Base-by-base conservation (phyloP, 2,797 vertebrate species). In the Pogoniulus pusillus region DNA sequence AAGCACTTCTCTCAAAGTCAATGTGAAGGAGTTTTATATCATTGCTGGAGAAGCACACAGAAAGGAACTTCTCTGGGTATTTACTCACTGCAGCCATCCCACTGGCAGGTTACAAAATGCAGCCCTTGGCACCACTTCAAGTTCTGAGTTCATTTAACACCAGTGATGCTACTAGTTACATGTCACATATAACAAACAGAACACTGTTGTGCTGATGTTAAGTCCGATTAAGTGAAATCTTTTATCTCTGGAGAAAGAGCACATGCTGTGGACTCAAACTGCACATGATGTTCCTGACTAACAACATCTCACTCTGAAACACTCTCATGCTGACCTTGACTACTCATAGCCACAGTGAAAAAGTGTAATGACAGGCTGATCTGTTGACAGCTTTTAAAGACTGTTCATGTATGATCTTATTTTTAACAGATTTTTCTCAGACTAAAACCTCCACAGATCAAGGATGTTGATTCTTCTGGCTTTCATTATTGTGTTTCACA, bases 381-480 rank as follows among this genome's bases (percentile, higher is more conserved):
- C 27, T n/a, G 19, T 26, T 82, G 49, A 11, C 29, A 72, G 39
- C 55, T 85, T 51, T 45, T 85, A 47, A 85, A 74, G 43, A 65
- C 54, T 54, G 14, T 58, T 84, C 58, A 12, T 73, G 7, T 45
- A 26, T 57, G 63, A 27, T 79, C 27, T 90, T 90, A n/a, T 66
- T 68, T 71, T 96, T 76, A 89, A 41, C 94, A 73, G 94, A 60
- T 76, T 86, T 55, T 16, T 82, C 89, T 85, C 75, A 35, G 45
- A 58, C 92, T 94, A 27, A 82, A 70, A 41, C 60, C 51, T 76
- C 16, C 35, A 62, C 79, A 7, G 69, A 57, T 83, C 78, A 82
- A 98, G 96, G 96, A 99, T 99, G 99, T 96, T 99, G 98, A 97
- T 99, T 94, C 97, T 99, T 87, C 96, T 99, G 85, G 98, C 98